Evolutionary conservation across 2,113 vertebrate species (phyloP), one percentile per base, ranked within the genome.

Genomic region (Riparia riparia): DNA sequence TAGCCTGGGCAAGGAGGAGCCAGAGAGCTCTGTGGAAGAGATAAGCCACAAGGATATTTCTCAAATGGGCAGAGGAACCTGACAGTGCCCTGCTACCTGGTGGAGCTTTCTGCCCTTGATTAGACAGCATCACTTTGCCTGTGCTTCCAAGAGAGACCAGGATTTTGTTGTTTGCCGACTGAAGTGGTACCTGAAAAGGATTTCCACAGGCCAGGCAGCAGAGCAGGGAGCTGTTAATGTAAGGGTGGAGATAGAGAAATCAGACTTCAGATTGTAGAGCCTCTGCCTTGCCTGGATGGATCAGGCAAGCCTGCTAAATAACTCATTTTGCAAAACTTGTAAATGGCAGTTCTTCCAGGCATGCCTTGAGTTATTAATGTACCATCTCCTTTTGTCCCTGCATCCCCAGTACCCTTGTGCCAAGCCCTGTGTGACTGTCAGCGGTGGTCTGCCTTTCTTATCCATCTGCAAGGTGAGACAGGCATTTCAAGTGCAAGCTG

Each of bases 81-180:
- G 49, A 5, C 15, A 34, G 11, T n/a, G 22, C 10, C 47, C 22
- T 41, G 16, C 3, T 71, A 34, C 15, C 39, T 61, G 17, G 6
- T 42, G 6, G 42, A 84, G 26, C 8, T 60, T 58, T 74, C 64
- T 82, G 26, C 26, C 22, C 6, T 56, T 3, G 1, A 16, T 73
- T 49, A 57, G 31, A 32, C 28, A 80, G 24, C 28, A 17, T 47
- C 0, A 0, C 4, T 11, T 24, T 47, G 17, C 9, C 28, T 39
- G 11, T 53, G 20, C 47, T 78, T 82, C 39, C 65, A 71, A 37
- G 39, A 78, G 25, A 66, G 16, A 12, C 22, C 65, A 66, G 15
- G 12, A 44, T 28, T 58, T 4, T 20, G 7, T 15, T 53, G 10
- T 53, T 87, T 51, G n/a, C 56, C 21, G 66, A 1, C 25, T 7